Conservation (phyloP, 2,113 vertebrate species). For the Gambusia affinis region DNA sequence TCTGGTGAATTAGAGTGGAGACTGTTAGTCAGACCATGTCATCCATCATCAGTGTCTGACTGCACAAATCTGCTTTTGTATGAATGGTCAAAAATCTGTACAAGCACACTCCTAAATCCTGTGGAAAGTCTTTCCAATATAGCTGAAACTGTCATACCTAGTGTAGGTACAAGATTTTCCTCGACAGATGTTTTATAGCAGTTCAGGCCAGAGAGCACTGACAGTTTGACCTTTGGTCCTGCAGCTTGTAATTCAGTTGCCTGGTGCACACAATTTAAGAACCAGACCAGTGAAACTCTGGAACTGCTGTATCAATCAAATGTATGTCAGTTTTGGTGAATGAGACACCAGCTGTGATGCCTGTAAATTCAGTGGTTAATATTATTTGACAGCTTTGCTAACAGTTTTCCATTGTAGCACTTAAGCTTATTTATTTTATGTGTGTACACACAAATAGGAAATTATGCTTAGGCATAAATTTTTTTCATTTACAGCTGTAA, state of each 20-base stretch:
- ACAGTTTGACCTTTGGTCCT: conserved; percentile 39
- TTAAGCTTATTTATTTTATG: neutral
- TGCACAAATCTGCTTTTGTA: neutral
- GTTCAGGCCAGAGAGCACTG: conserved; percentile 19
- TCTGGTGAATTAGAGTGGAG: neutral
- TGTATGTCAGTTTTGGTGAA: conserved; percentile 21
- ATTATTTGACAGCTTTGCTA: too few species aligned
- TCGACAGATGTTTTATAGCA: neutral
- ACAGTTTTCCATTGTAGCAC: neutral
- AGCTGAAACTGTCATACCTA: neutral
- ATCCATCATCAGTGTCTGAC: neutral
- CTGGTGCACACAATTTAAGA: conserved; percentile 1
- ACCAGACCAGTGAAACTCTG: conserved; percentile 5
- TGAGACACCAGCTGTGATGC: conserved; percentile 65
- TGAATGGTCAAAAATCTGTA: neutral
- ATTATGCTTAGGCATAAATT: neutral
- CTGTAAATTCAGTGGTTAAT: conserved; percentile 67
- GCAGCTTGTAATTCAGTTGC: conserved; percentile 46
- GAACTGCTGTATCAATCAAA: conserved; percentile 29
- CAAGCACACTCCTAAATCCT: neutral
- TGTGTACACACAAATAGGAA: neutral
- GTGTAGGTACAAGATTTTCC: neutral
- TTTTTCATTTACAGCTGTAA: conserved; percentile 11
- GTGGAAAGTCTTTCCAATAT: neutral
- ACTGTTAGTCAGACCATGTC: neutral